Conservation (phyloP, 53 echinoderm and acorn worm species). For the Echinometra lucunter region DNA sequence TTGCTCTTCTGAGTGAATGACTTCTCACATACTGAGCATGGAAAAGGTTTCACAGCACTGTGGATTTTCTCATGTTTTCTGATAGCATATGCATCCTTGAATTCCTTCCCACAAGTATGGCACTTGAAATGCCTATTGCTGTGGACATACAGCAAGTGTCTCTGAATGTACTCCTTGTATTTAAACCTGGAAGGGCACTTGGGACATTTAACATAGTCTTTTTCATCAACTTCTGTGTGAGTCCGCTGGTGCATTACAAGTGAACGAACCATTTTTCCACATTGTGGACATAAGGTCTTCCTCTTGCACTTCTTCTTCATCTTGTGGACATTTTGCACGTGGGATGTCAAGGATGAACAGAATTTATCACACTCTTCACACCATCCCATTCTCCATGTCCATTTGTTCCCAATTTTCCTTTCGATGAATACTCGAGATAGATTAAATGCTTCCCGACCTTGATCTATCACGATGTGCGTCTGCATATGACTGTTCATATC, state of each 20-base stretch:
- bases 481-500: not conserved
- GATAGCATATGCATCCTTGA: not conserved
- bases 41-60: slow-evolving; percentile 61
- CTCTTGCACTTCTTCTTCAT: not conserved
- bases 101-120: not conserved
- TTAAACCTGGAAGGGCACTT: slow-evolving; percentile 24
- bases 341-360: not conserved
- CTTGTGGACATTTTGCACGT: not conserved
- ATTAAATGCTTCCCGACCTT: not conserved
- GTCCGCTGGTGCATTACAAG: not conserved
- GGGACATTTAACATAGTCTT: not conserved
- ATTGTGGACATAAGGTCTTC: not conserved
- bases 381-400: not conserved
- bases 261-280: not conserved
- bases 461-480: not conserved
- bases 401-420: not conserved
- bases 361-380: not conserved
- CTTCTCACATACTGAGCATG: slow-evolving; percentile 71
- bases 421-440: not conserved
- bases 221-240: not conserved
- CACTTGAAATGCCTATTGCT: not conserved
- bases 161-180: not conserved
- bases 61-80: not conserved
- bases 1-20: slow-evolving; percentile 75
- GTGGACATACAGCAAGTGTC: not conserved